These are phyloP conservation scores for Drosophila nigrodunni DNA, from an alignment of 1,140 invertebrate genomes.

Conservation along the genomic window DNA sequence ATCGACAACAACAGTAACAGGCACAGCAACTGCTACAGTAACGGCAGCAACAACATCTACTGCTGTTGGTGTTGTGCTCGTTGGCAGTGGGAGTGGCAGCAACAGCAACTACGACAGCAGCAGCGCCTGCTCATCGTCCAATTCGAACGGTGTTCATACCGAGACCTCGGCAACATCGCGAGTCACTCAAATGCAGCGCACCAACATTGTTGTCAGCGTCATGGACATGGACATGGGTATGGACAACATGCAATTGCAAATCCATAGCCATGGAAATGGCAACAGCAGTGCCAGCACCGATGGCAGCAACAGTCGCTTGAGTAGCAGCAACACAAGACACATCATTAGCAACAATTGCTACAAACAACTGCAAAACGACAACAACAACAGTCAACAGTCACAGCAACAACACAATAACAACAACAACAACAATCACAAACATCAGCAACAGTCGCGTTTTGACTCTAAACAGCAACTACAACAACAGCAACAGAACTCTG, in stretches of 20 bases:
- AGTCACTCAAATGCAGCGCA: constrained; percentile 72
- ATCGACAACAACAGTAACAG: constrained; percentile 28
- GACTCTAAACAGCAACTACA: constrained; percentile 38
- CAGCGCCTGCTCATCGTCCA: constrained; percentile 73
- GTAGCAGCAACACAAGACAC: constrained; percentile 57
- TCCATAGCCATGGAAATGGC: constrained; percentile 54
- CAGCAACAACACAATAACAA: constrained; percentile 35
- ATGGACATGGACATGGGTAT: constrained; percentile 37
- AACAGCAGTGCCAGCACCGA: constrained; percentile 31
- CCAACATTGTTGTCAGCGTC: constrained; percentile 29
- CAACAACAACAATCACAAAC: constrained; percentile 35
- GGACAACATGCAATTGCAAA: constrained; percentile 56
- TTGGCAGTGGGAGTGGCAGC: constrained; percentile 26
- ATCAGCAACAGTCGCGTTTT: constrained; percentile 39
- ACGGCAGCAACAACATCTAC: constrained; percentile 32
- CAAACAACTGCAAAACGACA: constrained; percentile 55
- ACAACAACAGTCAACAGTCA: constrained; percentile 42
- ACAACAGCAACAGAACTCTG: constrained; percentile 38
- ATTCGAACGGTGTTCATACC: constrained; percentile 72
- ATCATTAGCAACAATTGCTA: constrained; percentile 78
- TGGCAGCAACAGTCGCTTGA: constrained; percentile 47
- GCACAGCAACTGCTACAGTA: constrained; percentile 5
- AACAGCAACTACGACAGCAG: constrained; percentile 76
- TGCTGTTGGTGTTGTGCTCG: constrained; percentile 22
- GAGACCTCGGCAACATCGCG: constrained; percentile 73